Evolutionary conservation across 2,113 vertebrate species (phyloP).

Genomic region (Melanocharis versteri): DNA sequence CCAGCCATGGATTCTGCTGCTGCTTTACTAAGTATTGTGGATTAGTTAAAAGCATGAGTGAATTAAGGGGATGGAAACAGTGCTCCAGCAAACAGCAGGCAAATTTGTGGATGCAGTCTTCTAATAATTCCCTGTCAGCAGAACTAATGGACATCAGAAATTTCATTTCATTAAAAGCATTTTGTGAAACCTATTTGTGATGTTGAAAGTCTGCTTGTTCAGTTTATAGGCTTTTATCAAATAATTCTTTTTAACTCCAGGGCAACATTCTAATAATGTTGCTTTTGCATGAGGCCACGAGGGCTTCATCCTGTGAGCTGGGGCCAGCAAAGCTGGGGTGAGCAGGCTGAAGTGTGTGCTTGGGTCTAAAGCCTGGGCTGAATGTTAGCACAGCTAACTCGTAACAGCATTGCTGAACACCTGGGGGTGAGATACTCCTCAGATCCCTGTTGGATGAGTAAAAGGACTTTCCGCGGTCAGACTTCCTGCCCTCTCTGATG

Average conservation of each 20-base stretch:
- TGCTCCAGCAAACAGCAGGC: neutral
- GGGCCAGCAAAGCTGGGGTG: neutral
- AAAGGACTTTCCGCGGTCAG: neutral
- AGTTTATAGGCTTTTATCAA: conserved; percentile 9
- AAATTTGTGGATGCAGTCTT: neutral
- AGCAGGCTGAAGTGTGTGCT: neutral
- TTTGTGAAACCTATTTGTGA: neutral
- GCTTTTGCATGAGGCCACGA: neutral
- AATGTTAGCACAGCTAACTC: neutral
- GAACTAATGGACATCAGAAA: neutral
- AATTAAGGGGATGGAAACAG: conserved; percentile 20
- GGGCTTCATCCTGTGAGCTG: neutral
- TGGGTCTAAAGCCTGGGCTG: neutral
- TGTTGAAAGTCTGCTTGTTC: neutral
- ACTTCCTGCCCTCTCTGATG: neutral
- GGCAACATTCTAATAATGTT: neutral
- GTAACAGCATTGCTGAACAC: rapidly evolving
- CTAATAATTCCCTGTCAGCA: neutral
- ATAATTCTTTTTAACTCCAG: neutral
- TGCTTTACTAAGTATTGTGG: neutral
- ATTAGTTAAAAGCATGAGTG: conserved; percentile 6
- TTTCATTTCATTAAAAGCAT: conserved; percentile 29
- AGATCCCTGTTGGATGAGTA: neutral
- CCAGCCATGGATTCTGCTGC: neutral
- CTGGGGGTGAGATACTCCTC: neutral